Evolutionary conservation across 2,113 vertebrate species (phyloP).

Genomic region (Cathartes aura): DNA sequence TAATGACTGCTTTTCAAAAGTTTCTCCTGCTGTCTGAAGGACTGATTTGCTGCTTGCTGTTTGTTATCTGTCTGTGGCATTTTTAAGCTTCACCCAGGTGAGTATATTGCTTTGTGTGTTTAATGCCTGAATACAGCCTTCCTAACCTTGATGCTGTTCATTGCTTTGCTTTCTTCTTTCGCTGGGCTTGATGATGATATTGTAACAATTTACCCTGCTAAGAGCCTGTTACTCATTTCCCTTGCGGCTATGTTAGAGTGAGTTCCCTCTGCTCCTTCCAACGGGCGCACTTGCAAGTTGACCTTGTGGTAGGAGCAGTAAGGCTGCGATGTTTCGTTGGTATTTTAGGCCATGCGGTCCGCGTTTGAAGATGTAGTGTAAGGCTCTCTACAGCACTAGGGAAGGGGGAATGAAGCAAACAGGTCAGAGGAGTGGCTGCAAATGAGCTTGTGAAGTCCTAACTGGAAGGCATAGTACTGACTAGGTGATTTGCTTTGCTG

Average conservation of each 20-base stretch:
- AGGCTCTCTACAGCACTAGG: background rate
- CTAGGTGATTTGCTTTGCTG: background rate
- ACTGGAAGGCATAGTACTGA: background rate
- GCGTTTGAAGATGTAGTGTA: background rate
- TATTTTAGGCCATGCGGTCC: background rate
- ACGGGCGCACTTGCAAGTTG: background rate
- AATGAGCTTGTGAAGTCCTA: background rate
- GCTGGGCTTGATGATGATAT: background rate
- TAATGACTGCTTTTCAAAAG: slow-evolving; percentile 24
- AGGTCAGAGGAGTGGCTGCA: background rate
- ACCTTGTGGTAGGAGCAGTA: background rate
- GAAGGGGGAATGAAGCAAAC: background rate
- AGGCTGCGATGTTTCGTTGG: background rate
- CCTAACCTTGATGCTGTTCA: background rate
- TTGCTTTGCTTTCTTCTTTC: background rate
- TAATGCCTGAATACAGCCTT: background rate
- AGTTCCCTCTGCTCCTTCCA: background rate
- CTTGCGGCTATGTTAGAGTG: background rate
- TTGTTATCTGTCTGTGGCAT: background rate
- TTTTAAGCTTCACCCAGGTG: slow-evolving; percentile 9
- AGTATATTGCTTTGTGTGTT: background rate
- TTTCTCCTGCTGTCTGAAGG: slow-evolving; percentile 8
- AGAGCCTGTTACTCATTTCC: background rate
- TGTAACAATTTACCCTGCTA: background rate
- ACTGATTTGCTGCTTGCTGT: slow-evolving; percentile 3